A percentile compares a stretch with the other conserved stretches of the same genome.
Conservation (phyloP, 2,888 invertebrate genomes). For the Suillia variegata region DNA sequence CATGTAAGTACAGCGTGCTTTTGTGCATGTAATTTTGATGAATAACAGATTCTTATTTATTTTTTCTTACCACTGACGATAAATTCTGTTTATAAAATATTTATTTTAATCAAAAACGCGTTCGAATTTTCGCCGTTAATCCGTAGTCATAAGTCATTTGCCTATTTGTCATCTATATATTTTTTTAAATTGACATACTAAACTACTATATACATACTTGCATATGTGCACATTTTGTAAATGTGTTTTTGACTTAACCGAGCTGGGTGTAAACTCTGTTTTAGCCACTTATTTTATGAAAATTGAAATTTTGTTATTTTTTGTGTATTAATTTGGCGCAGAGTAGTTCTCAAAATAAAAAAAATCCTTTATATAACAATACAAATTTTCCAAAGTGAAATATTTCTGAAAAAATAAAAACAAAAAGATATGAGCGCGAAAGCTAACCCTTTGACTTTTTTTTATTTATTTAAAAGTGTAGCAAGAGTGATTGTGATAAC, state of each 20-base stretch:
- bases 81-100: no score
- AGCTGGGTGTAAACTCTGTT: neutral
- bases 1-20: slow-evolving; percentile 1
- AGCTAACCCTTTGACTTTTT: no score
- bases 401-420: neutral
- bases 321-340: slow-evolving; percentile 13
- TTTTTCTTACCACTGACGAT: no score
- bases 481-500: no score
- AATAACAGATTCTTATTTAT: no score
- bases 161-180: neutral
- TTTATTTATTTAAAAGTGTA: no score
- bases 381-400: neutral
- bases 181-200: neutral
- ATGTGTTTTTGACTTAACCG: slow-evolving; percentile 10
- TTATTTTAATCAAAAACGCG: neutral
- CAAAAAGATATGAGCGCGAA: no score
- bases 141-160: neutral
- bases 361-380: neutral
- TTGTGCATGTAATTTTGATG: slow-evolving; percentile 19
- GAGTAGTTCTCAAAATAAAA: slow-evolving; percentile 8
- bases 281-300: neutral
- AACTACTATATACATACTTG: no score
- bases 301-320: slow-evolving; percentile 6
- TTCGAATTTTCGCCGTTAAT: neutral
- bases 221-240: slow-evolving; percentile 22